These are phyloP conservation scores for Penaeus chinensis DNA, from an alignment of 1,140 invertebrate genomes.

Conservation along the genomic window DNA sequence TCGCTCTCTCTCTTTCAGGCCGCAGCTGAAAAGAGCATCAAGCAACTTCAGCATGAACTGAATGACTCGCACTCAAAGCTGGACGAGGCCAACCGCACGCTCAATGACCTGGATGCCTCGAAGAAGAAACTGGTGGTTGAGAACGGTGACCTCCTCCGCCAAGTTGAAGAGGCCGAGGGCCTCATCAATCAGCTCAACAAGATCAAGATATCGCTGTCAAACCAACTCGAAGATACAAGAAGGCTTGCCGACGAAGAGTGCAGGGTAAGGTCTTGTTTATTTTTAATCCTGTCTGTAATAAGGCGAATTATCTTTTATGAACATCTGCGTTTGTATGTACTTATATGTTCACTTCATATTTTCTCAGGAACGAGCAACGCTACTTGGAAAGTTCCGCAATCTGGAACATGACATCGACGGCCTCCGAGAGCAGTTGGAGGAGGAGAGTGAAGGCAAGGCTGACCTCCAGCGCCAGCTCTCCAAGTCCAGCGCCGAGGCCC, in stretches of 20 bases:
- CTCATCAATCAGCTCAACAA: slow-evolving; percentile 71
- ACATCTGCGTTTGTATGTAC: no score
- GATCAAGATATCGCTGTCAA: slow-evolving; percentile 66
- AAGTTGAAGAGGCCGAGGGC: slow-evolving; percentile 75
- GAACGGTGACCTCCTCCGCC: slow-evolving; percentile 66
- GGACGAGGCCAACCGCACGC: slow-evolving; percentile 64
- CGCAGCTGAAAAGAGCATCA: slow-evolving; percentile 69
- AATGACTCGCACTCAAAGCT: slow-evolving; percentile 72
- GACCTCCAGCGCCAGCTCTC: slow-evolving; percentile 72
- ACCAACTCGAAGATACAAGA: slow-evolving; percentile 45
- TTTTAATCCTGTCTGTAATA: no score
- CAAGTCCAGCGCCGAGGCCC: slow-evolving; percentile 44
- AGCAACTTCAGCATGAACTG: slow-evolving; percentile 72
- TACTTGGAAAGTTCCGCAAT: slow-evolving; percentile 64
- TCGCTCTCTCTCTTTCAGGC: slow-evolving; percentile 67
- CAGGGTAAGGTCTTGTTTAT: slow-evolving; percentile 63
- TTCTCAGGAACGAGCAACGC: slow-evolving; percentile 55
- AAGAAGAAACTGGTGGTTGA: slow-evolving; percentile 53
- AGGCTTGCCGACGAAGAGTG: slow-evolving; percentile 72
- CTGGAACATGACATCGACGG: slow-evolving; percentile 71
- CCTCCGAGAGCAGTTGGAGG: slow-evolving; percentile 73
- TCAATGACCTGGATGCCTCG: slow-evolving; percentile 47
- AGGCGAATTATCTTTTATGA: no score
- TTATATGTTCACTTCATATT: background rate
- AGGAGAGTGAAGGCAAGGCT: slow-evolving; percentile 68